Percentiles rank a stretch among this genome's conserved stretches.
phyloP scores from a whole-genome alignment of 2,888 invertebrate genomes.

The Drosophila robusta region DNA sequence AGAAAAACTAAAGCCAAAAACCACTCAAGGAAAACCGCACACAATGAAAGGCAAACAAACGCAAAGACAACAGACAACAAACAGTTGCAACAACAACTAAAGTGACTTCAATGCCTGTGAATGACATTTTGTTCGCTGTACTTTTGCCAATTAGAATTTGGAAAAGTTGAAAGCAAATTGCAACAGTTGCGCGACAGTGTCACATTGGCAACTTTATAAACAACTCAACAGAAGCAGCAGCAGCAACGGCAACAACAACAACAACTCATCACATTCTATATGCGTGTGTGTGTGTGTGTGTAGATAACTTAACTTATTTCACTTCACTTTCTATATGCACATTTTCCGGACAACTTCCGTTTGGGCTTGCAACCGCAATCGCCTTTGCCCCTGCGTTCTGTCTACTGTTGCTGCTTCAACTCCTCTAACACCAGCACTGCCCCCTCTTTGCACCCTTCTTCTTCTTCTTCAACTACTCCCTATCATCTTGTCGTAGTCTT shows the following conservation, averaged over 20 bases:
- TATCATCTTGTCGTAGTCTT: slow-evolving; percentile 40
- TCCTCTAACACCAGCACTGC: not conserved
- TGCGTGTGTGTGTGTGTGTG: slow-evolving; percentile 38
- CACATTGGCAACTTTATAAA: slow-evolving; percentile 66
- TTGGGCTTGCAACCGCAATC: slow-evolving; percentile 71
- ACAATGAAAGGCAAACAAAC: slow-evolving; percentile 30
- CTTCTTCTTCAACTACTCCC: slow-evolving; percentile 12
- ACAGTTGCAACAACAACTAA: slow-evolving; percentile 9
- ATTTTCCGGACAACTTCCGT: slow-evolving; percentile 80
- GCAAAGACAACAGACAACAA: slow-evolving; percentile 38
- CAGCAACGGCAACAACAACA: slow-evolving; percentile 15
- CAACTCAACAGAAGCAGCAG: slow-evolving; percentile 38
- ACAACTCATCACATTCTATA: slow-evolving; percentile 27
- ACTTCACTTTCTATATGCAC: slow-evolving; percentile 77
- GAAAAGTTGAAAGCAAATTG: slow-evolving; percentile 75
- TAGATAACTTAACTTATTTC: slow-evolving; percentile 69
- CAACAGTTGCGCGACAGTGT: slow-evolving; percentile 69
- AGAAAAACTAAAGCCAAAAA: slow-evolving; percentile 44
- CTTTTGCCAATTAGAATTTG: slow-evolving; percentile 78
- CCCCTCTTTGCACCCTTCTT: slow-evolving; percentile 8
- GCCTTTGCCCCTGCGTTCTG: slow-evolving; percentile 48
- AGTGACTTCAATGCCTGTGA: slow-evolving; percentile 54
- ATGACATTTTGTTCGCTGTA: slow-evolving; percentile 65
- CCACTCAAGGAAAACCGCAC: slow-evolving; percentile 34
- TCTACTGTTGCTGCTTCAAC: slow-evolving; percentile 1